Conservation (phyloP, 2,888 invertebrate species). For the Orchestes rusci region DNA sequence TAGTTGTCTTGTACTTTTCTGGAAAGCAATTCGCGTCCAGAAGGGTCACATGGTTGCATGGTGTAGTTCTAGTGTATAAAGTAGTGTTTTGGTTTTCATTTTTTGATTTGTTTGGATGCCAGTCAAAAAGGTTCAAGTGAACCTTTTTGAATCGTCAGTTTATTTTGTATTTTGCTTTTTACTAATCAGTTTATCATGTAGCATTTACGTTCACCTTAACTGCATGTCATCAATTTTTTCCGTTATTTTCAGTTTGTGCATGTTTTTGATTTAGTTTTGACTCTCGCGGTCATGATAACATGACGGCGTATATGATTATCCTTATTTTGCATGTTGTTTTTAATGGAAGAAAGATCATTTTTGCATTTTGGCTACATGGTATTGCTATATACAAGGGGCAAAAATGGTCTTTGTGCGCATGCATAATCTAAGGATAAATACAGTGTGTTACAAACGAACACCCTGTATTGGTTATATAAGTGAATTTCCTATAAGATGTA, state of each 20-base stretch:
- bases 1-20: conserved; percentile 9
- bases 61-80: neutral
- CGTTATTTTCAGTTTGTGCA: conserved; percentile 19
- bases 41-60: neutral
- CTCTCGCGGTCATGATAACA: too few relatives aligned
- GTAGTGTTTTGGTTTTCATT: neutral
- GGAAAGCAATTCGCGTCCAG: neutral
- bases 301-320: too few relatives aligned
- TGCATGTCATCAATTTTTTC: conserved; percentile 17
- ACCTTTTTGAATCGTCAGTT: conserved; percentile 16
- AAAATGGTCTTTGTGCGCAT: too few relatives aligned
- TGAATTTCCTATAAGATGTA: too few relatives aligned
- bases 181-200: conserved; percentile 11
- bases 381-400: too few relatives aligned
- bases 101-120: conserved; percentile 3
- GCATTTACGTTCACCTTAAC: conserved; percentile 16
- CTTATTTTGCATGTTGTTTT: too few relatives aligned
- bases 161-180: conserved; percentile 18
- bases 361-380: too few relatives aligned
- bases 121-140: conserved; percentile 9
- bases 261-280: conserved; percentile 16
- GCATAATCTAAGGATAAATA: too few relatives aligned
- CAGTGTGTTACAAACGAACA: too few relatives aligned
- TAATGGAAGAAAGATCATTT: too few relatives aligned
- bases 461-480: too few relatives aligned